A percentile compares a stretch with the other conserved stretches of the same genome.
These are phyloP conservation scores for Bombus haemorrhoidalis DNA, from an alignment of 1,140 invertebrate genomes.

Conservation along the genomic window DNA sequence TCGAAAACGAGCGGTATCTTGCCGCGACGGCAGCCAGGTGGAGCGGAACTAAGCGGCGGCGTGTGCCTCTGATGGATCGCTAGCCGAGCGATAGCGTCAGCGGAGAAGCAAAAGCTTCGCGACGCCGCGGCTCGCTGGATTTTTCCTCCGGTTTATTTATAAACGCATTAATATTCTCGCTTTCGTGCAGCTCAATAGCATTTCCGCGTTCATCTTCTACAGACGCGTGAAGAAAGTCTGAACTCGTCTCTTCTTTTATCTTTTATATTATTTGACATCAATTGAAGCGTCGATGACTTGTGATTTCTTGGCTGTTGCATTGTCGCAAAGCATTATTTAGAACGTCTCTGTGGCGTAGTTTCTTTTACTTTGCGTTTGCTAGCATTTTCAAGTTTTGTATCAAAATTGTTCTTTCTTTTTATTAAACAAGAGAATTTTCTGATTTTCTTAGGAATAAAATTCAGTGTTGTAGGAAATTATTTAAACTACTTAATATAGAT, in stretches of 20 bases:
- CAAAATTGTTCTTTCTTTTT: not conserved
- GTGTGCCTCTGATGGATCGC: constrained; percentile 18
- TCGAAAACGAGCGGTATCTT: constrained; percentile 37
- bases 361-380: no score
- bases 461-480: not conserved
- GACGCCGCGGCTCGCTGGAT: constrained; percentile 60
- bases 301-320: no score
- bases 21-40: constrained; percentile 25
- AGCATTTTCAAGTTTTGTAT: not conserved
- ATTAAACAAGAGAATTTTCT: not conserved
- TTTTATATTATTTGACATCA: not conserved
- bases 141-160: constrained; percentile 78
- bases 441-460: not conserved
- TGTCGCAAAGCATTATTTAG: not conserved
- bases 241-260: no score
- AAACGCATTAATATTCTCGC: constrained; percentile 76
- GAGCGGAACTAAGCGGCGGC: constrained; percentile 41
- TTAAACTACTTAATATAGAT: not conserved
- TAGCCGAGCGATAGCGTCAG: not conserved
- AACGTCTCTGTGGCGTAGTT: not conserved
- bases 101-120: constrained; percentile 20
- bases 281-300: no score
- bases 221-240: not conserved
- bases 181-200: constrained; percentile 72
- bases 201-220: constrained; percentile 48